A percentile compares a stretch with the other conserved stretches of the same genome.
phyloP scores from a whole-genome alignment of 2,797 vertebrate species.

The Pseudotriccus pelzelni region DNA sequence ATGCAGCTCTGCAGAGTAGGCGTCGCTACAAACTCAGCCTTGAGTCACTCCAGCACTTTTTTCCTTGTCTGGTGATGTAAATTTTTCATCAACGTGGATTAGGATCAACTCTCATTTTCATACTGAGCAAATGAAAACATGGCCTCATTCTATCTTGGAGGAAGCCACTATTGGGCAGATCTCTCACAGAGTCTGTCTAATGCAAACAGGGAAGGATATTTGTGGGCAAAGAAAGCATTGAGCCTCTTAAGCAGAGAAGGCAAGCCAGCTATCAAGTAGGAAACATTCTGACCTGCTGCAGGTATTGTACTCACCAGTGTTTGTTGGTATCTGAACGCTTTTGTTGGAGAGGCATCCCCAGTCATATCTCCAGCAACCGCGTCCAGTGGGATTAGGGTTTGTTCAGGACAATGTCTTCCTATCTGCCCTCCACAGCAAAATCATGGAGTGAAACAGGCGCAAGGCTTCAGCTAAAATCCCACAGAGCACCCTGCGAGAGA shows the following conservation, averaged over 20 bases:
- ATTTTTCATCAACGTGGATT: not conserved
- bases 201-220: not conserved
- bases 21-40: not conserved
- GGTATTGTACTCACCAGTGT: constrained; percentile 83
- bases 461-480: constrained; percentile 18
- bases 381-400: not conserved
- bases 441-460: not conserved
- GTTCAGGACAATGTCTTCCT: not conserved
- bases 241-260: not conserved
- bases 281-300: not conserved
- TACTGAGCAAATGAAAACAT: not conserved
- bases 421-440: not conserved
- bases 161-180: not conserved
- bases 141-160: not conserved
- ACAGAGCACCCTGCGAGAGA: constrained; percentile 40
- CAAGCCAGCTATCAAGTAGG: not conserved
- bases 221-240: not conserved
- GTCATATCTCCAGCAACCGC: constrained; percentile 76
- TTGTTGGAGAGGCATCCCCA: constrained; percentile 87
- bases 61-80: not conserved
- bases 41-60: not conserved
- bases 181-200: not conserved
- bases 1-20: not conserved
- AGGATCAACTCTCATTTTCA: not conserved
- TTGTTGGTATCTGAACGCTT: constrained; percentile 88